These are phyloP conservation scores for Bothrops jararaca DNA, from an alignment of 2,113 vertebrate genomes.

Conservation along the genomic window DNA sequence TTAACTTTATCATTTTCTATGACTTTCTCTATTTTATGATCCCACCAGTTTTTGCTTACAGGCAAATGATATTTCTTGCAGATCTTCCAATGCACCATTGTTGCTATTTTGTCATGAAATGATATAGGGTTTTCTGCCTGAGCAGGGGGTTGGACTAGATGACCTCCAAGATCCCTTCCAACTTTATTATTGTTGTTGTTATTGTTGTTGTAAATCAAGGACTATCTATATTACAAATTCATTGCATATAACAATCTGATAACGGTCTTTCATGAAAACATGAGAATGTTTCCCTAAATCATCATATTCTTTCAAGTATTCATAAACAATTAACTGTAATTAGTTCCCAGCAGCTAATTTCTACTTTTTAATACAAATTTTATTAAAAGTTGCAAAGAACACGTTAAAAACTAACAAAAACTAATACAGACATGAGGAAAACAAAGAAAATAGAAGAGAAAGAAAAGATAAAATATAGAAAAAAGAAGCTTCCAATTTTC, in stretches of 20 bases:
- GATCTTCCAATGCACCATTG: no score
- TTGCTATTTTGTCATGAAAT: no score
- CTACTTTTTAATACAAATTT: background rate
- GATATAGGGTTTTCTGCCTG: no score
- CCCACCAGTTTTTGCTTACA: no score
- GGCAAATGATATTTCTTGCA: no score
- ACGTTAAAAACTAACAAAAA: background rate
- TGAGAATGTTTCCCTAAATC: background rate
- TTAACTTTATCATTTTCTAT: no score
- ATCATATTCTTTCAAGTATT: background rate
- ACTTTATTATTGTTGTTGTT: no score
- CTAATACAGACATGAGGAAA: background rate
- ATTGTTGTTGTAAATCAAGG: no score
- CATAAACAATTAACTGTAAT: background rate
- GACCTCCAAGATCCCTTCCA: no score
- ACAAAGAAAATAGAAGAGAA: background rate
- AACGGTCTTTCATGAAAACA: background rate
- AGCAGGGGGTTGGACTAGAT: no score
- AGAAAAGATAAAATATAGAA: background rate
- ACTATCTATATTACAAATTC: background rate
- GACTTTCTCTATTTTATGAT: no score
- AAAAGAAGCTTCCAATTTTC: background rate
- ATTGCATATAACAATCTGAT: background rate
- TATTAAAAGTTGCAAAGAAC: background rate
- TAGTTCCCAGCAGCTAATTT: constrained; percentile 11